A percentile compares a stretch with the other conserved stretches of the same genome.
phyloP scores from a whole-genome alignment of 2,797 vertebrate genomes.

The Limosa lapponica region DNA sequence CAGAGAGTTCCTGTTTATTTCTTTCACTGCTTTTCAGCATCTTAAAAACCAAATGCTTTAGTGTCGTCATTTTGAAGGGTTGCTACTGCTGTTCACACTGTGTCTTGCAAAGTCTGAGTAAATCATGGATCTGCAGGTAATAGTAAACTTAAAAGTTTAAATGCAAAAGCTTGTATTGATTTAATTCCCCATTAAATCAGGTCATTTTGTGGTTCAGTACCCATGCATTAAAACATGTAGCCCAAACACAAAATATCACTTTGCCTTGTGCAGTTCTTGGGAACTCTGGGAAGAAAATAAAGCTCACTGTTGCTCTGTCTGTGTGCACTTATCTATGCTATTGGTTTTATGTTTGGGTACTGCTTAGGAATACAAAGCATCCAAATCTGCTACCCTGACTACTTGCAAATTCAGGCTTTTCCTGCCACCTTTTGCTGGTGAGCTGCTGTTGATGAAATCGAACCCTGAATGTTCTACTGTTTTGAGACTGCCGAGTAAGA shows the following conservation, averaged over 20 bases:
- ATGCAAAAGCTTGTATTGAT: constrained; percentile 42
- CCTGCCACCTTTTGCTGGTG: not conserved
- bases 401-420: not conserved
- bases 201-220: constrained; percentile 24
- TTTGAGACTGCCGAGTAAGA: not conserved
- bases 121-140: not conserved
- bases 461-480: not conserved
- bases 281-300: not conserved
- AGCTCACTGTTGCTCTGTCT: not conserved
- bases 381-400: not conserved
- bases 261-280: not conserved
- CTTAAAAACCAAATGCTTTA: not conserved
- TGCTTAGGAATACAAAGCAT: not conserved
- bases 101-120: not conserved
- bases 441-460: not conserved
- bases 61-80: not conserved
- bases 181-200: constrained; percentile 8
- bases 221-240: not conserved
- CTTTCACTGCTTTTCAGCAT: not conserved
- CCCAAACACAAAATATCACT: not conserved
- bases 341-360: not conserved
- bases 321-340: not conserved
- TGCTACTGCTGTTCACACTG: not conserved
- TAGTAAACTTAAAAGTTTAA: not conserved
- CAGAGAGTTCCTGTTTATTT: not conserved